Base-by-base conservation (phyloP, 2,888 invertebrate genomes). In the Ectemnius continuus region DNA sequence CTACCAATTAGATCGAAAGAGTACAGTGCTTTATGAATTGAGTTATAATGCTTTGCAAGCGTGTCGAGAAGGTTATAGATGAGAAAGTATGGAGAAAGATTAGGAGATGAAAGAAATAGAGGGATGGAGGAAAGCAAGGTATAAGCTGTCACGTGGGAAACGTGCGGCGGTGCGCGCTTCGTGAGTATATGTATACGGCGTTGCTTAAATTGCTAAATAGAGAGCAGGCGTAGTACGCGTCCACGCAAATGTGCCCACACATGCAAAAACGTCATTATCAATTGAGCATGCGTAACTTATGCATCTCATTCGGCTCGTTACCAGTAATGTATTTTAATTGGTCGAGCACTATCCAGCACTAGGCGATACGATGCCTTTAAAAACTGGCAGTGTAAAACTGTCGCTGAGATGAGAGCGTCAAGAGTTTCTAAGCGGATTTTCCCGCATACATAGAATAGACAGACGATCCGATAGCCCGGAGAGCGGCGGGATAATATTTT, bases 261-360 rank as follows among this genome's bases (percentile, higher is more conserved):
- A 73, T 61, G 64, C 64, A 67, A 73, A 82, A 82, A 77, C 75
- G 74, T 83, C 80, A 83, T 83, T 84, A 80, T 83, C 79, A 83
- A 78, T 82, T 82, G 82, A 83, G 84, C 84, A 79, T 82, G 80
- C 84, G 84, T 83, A 79, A 84, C 83, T 82, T 83, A 80, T 84
- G 84, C 85, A 86, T 86, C 86, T 86, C 87, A 90, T 90, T 89
- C 85, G 87, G 85, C 88, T 90, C 80, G 90, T 90, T 90, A 88
- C 86, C 86, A 75, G 76, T 88, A 87, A 90, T 90, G 86, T 89
- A 87, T 88, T 89, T 88, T 90, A 90, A 89, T 89, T 89, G 89
- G 85, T 80, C 78, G 70, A 61, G 58, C 81, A 74, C 78, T 69
- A 13, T 52, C 61, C 36, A 69, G 61, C 68, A 69, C 61, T 45